Conservation (phyloP, 2,797 vertebrate genomes). For the Valencia hispanica region DNA sequence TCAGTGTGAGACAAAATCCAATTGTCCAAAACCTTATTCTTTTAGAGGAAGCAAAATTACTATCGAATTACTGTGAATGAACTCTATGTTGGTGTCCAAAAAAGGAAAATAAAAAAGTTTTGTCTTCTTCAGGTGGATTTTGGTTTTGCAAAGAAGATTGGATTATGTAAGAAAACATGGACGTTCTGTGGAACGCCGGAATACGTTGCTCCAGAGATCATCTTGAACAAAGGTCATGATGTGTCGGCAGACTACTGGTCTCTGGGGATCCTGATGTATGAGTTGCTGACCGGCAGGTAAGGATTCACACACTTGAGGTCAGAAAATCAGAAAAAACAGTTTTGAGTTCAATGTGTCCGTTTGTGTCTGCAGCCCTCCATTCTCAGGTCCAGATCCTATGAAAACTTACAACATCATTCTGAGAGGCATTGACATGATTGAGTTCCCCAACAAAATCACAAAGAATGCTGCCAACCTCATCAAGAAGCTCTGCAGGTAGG, state of each 20-base stretch:
- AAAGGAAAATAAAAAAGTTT: background rate
- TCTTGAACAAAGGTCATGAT: constrained; percentile 98
- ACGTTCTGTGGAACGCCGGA: constrained; percentile 98
- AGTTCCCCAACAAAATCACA: constrained; percentile 99
- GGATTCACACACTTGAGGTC: background rate
- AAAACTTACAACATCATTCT: constrained; percentile 97
- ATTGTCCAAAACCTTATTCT: background rate
- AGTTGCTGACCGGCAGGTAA: constrained; percentile 98
- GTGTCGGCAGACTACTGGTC: constrained; percentile 99
- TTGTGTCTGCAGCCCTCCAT: constrained; percentile 86
- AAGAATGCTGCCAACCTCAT: constrained; percentile 97
- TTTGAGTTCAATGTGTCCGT: background rate
- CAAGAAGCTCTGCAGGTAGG: constrained; percentile 98
- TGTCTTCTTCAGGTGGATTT: constrained; percentile 89
- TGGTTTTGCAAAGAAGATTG: constrained; percentile 98
- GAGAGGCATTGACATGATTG: constrained; percentile 97
- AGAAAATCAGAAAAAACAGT: fast-evolving
- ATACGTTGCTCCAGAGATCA: constrained; percentile 97
- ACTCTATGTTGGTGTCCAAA: background rate
- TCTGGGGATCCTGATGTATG: constrained; percentile 97
- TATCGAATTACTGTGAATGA: background rate
- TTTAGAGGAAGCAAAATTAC: background rate
- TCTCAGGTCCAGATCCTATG: constrained; percentile 98
- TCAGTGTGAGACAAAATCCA: background rate
- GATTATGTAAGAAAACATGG: constrained; percentile 98